Percentiles rank a stretch among this genome's conserved stretches.
These are phyloP conservation scores for Cheilosia grossa DNA, from an alignment of 2,888 invertebrate genomes.

Conservation along the genomic window DNA sequence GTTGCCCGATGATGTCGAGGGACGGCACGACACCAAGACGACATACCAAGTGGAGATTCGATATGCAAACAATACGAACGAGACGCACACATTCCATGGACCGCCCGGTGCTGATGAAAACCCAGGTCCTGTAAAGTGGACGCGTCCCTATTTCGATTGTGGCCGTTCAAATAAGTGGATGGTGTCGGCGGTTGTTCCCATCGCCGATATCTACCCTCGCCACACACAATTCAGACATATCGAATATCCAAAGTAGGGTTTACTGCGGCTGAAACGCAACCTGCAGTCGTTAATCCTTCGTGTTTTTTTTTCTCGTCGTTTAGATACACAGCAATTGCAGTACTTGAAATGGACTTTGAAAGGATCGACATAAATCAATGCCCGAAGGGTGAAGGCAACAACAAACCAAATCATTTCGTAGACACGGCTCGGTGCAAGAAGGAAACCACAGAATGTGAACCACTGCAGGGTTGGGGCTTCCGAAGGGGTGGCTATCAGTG, in stretches of 20 bases:
- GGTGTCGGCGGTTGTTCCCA: constrained; percentile 95
- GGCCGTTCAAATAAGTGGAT: constrained; percentile 98
- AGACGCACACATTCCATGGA: constrained; percentile 97
- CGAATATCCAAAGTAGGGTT: constrained; percentile 94
- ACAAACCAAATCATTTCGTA: constrained; percentile 93
- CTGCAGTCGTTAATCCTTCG: constrained; percentile 1
- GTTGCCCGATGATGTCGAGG: constrained; percentile 93
- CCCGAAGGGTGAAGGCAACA: constrained; percentile 94
- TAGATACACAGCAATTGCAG: constrained; percentile 95
- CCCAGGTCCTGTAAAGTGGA: constrained; percentile 97
- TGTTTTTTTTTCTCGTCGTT: background rate
- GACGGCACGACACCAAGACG: constrained; percentile 94
- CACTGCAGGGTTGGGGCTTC: constrained; percentile 97
- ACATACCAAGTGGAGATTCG: constrained; percentile 97
- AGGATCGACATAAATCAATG: constrained; percentile 99
- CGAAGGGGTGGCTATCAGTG: constrained; percentile 97
- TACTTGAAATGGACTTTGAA: constrained; percentile 98
- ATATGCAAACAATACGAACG: constrained; percentile 97
- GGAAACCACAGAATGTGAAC: constrained; percentile 97
- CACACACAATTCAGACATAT: constrained; percentile 96
- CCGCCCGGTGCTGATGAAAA: constrained; percentile 95
- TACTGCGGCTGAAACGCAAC: background rate
- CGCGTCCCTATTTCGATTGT: constrained; percentile 97
- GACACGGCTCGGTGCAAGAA: constrained; percentile 95
- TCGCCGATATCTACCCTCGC: constrained; percentile 97